Conservation (phyloP, 1,140 invertebrate genomes). For the Notospermus geniculatus region DNA sequence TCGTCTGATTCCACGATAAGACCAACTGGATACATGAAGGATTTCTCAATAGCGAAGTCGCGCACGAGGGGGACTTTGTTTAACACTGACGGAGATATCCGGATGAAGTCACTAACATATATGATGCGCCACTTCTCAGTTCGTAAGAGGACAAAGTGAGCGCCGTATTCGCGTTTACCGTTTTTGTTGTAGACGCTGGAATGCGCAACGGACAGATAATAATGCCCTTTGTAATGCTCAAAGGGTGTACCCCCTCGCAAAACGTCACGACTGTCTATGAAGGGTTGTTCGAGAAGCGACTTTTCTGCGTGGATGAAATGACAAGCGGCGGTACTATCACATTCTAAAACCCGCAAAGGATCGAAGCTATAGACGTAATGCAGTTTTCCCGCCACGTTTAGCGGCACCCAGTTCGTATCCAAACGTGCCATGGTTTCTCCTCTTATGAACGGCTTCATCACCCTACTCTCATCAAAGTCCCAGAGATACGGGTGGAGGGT, state of each 20-base stretch:
- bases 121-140: conserved; percentile 3
- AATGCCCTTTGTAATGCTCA: conserved; percentile 11
- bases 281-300: not conserved
- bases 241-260: conserved; percentile 11
- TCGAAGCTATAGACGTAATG: conserved; percentile 14
- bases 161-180: not conserved
- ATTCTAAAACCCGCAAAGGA: conserved; percentile 10
- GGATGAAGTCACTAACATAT: not conserved
- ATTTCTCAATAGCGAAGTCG: not conserved
- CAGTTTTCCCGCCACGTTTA: conserved; percentile 3
- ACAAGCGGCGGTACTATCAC: not conserved
- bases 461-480: conserved; percentile 1
- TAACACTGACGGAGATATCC: not conserved
- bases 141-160: conserved; percentile 8
- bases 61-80: not conserved
- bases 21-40: not conserved
- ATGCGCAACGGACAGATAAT: conserved; percentile 13
- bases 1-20: conserved; percentile 2
- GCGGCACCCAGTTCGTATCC: conserved; percentile 16
- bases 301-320: not conserved
- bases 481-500: not conserved
- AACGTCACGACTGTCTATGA: conserved; percentile 7
- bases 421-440: not conserved
- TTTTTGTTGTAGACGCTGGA: not conserved
- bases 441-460: not conserved